Percentiles rank a stretch among this genome's conserved stretches.
These are phyloP conservation scores for Diorhabda sublineata DNA, from an alignment of 1,140 invertebrate genomes.

Conservation along the genomic window DNA sequence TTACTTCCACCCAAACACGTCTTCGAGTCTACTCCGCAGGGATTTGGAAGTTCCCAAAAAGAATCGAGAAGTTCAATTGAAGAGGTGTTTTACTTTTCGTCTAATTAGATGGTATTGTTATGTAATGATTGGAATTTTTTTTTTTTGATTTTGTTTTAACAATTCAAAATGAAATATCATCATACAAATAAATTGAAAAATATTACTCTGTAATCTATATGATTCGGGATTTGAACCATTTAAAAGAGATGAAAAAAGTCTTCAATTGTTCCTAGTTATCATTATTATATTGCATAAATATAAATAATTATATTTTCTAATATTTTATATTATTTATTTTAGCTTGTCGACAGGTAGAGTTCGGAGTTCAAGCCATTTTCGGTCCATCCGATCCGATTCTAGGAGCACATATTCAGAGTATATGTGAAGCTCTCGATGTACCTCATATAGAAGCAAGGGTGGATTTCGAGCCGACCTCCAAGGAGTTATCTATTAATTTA, in stretches of 20 bases:
- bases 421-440: constrained; percentile 83
- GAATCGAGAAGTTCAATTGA: not conserved
- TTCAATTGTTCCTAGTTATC: too few species aligned
- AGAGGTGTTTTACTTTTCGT: not conserved
- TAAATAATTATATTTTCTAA: not conserved
- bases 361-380: constrained; percentile 83
- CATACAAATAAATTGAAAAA: too few species aligned
- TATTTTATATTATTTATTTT: constrained; percentile 42
- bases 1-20: constrained; percentile 1
- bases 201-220: too few species aligned
- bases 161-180: too few species aligned
- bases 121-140: not conserved
- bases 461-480: constrained; percentile 62
- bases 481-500: constrained; percentile 85
- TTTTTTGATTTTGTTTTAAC: too few species aligned
- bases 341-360: constrained; percentile 84
- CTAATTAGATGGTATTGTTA: not conserved
- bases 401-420: constrained; percentile 81
- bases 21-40: not conserved
- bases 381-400: constrained; percentile 79
- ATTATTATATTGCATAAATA: too few species aligned
- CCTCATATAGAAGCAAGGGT: constrained; percentile 81
- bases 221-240: too few species aligned
- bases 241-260: too few species aligned
- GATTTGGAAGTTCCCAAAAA: not conserved